phyloP scores from a whole-genome alignment of 2,113 vertebrate genomes.

The Centropus bengalensis region DNA sequence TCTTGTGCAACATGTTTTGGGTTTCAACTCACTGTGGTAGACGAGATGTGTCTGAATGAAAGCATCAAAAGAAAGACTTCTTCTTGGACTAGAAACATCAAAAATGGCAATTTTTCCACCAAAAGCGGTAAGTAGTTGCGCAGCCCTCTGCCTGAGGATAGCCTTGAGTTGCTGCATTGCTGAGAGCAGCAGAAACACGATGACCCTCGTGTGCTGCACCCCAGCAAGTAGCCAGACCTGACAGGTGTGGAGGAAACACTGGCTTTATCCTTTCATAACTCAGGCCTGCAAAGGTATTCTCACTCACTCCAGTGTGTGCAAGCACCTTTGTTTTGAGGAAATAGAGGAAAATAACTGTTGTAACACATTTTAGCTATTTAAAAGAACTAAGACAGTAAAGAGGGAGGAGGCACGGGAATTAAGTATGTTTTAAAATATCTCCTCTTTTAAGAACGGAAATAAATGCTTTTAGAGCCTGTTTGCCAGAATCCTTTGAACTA shows the following conservation, averaged over 20 bases:
- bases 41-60: background rate
- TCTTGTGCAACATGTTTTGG: background rate
- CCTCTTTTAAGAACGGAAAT: background rate
- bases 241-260: background rate
- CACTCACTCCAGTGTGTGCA: background rate
- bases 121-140: background rate
- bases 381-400: background rate
- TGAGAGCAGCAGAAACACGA: background rate
- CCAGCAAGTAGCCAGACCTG: rapidly evolving
- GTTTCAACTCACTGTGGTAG: background rate
- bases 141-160: background rate
- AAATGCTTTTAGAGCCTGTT: background rate
- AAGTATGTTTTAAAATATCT: background rate
- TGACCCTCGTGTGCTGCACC: background rate
- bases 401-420: too few species aligned
- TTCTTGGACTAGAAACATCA: background rate
- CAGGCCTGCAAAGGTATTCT: background rate
- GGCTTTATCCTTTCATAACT: background rate
- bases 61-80: background rate
- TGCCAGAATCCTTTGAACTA: background rate
- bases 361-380: background rate
- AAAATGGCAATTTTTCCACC: background rate
- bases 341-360: background rate
- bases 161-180: background rate
- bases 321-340: background rate